Evolutionary conservation across 2,113 vertebrate genomes (phyloP).

Genomic region (Anarhynchus alexandrinus): DNA sequence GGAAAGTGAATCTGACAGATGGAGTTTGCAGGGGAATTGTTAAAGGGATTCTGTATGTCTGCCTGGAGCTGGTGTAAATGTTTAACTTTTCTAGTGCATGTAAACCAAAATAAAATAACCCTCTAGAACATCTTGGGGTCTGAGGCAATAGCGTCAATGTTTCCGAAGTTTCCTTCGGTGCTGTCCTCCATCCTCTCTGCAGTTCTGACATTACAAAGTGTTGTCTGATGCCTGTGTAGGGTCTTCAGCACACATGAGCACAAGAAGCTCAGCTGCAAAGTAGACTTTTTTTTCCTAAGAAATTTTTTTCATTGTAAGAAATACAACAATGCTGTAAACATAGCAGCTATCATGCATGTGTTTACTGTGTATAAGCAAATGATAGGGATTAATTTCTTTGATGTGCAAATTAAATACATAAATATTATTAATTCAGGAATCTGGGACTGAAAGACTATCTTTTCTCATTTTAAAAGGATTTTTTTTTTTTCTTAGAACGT

Average conservation of each 20-base stretch:
- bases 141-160: background rate
- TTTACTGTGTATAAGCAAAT: background rate
- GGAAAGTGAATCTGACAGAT: background rate
- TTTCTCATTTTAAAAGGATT: background rate
- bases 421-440: background rate
- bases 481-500: background rate
- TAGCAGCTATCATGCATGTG: no score
- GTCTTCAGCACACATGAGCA: background rate
- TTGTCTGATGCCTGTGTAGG: background rate
- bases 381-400: background rate
- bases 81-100: background rate
- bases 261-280: background rate
- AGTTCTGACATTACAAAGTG: background rate
- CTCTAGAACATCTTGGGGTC: rapidly evolving
- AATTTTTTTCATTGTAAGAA: background rate
- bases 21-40: background rate
- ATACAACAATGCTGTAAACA: background rate
- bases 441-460: background rate
- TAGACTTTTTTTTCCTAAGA: background rate
- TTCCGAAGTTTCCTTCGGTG: background rate
- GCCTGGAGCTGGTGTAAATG: background rate
- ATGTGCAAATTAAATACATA: background rate
- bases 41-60: background rate
- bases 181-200: background rate
- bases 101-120: background rate